Conservation (phyloP, 2,888 invertebrate genomes). For the Adelphocoris suturalis region DNA sequence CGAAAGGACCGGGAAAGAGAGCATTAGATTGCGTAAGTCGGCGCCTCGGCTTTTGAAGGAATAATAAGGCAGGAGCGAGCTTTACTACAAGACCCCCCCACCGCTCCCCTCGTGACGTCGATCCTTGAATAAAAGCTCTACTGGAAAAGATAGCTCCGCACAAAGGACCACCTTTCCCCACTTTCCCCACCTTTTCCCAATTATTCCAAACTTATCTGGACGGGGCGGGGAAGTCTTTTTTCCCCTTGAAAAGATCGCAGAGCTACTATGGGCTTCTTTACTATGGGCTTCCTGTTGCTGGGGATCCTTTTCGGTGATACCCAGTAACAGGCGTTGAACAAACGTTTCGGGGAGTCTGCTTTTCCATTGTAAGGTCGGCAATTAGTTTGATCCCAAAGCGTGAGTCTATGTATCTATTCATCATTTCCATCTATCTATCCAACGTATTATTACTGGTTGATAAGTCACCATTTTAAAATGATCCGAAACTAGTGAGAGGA, state of each 20-base stretch:
- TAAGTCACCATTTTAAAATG: too few species aligned
- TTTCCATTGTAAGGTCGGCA: too few species aligned
- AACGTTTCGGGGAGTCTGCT: too few species aligned
- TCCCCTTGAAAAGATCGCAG: not conserved
- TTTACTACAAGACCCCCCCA: not conserved
- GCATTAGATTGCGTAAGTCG: slow-evolving; percentile 25
- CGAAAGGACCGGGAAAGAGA: not conserved
- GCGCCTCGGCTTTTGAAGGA: slow-evolving; percentile 19
- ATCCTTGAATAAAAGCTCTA: slow-evolving; percentile 1
- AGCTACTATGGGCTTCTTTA: not conserved
- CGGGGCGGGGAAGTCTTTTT: not conserved
- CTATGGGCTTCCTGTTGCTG: too few species aligned
- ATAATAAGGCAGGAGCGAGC: slow-evolving; percentile 9
- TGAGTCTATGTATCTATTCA: too few species aligned
- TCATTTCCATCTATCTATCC: too few species aligned
- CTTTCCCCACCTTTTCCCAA: not conserved
- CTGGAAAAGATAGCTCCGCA: slow-evolving; percentile 6
- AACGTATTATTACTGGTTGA: too few species aligned
- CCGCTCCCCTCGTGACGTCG: not conserved
- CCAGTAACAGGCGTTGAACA: too few species aligned
- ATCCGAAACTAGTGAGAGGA: too few species aligned
- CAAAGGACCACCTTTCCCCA: not conserved
- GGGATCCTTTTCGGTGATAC: too few species aligned
- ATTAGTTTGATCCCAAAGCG: too few species aligned
- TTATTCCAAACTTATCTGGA: slow-evolving; percentile 12